These are phyloP conservation scores for Drosophila subpulchrella DNA, from an alignment of 1,140 invertebrate genomes.

Conservation along the genomic window DNA sequence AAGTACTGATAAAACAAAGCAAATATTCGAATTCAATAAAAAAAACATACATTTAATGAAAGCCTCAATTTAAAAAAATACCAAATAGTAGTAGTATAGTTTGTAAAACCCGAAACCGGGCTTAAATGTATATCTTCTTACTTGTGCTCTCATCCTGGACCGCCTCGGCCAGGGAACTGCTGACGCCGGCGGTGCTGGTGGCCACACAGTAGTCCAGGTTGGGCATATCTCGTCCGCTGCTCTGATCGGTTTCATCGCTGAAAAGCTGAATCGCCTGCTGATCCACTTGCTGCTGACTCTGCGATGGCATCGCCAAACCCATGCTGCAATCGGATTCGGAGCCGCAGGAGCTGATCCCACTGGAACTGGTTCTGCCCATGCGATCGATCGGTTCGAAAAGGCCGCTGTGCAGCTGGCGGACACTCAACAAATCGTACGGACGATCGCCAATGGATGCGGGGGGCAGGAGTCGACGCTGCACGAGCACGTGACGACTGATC, in stretches of 20 bases:
- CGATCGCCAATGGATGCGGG: conserved; percentile 31
- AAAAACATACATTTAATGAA: background rate
- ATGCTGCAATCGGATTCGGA: background rate
- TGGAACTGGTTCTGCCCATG: conserved; percentile 2
- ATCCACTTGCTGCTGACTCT: conserved; percentile 1
- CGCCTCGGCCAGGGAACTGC: conserved; percentile 39
- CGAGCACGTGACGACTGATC: conserved; percentile 70
- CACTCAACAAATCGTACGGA: conserved; percentile 60
- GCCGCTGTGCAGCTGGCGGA: conserved; percentile 62
- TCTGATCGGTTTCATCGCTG: background rate
- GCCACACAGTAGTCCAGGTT: conserved; percentile 38
- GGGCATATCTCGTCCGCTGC: conserved; percentile 41
- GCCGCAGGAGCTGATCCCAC: background rate
- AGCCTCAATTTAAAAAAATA: no score
- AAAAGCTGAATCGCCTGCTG: background rate
- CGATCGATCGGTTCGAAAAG: conserved; percentile 67
- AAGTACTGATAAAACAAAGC: background rate
- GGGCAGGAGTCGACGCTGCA: conserved; percentile 72
- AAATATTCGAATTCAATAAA: background rate
- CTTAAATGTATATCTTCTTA: conserved; percentile 6
- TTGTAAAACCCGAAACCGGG: background rate
- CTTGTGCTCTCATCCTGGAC: conserved; percentile 72
- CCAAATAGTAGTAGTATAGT: no score
- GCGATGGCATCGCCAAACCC: background rate
- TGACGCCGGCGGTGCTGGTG: conserved; percentile 6